Evolutionary conservation across 2,113 vertebrate species (phyloP).

Genomic region (Lichenostomus cassidix): DNA sequence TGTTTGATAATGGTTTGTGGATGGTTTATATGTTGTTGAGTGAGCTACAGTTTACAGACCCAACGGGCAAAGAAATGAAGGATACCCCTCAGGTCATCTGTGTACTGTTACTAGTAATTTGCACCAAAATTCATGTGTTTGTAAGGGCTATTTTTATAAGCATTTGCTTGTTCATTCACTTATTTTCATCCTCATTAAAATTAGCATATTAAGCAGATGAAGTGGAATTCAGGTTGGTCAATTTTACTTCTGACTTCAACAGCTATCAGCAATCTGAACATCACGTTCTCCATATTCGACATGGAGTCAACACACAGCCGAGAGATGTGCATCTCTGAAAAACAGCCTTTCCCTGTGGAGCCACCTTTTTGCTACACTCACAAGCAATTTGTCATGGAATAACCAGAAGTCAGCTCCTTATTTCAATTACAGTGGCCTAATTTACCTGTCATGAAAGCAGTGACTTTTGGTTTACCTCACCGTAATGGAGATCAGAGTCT

Average conservation of each 20-base stretch:
- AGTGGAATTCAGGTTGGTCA: background rate
- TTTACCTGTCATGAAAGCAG: background rate
- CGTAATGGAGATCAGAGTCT: background rate
- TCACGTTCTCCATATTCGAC: background rate
- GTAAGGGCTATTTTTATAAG: background rate
- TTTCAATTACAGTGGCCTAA: background rate
- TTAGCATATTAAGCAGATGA: background rate
- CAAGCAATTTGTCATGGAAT: background rate
- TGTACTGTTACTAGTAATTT: background rate
- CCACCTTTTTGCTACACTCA: background rate
- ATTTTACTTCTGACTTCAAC: background rate
- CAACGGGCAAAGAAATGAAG: background rate
- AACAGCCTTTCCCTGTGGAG: background rate
- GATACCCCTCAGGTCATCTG: background rate
- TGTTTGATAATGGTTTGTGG: background rate
- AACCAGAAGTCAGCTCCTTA: background rate
- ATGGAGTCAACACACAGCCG: background rate
- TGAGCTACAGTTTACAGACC: background rate
- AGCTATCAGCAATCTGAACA: background rate
- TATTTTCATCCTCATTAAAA: background rate
- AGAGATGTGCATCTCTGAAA: background rate
- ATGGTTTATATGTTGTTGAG: background rate
- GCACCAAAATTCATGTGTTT: background rate
- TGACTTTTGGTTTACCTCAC: background rate
- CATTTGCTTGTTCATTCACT: background rate